Evolutionary conservation across 2,113 vertebrate genomes (phyloP).

Genomic region (Clupea harengus): DNA sequence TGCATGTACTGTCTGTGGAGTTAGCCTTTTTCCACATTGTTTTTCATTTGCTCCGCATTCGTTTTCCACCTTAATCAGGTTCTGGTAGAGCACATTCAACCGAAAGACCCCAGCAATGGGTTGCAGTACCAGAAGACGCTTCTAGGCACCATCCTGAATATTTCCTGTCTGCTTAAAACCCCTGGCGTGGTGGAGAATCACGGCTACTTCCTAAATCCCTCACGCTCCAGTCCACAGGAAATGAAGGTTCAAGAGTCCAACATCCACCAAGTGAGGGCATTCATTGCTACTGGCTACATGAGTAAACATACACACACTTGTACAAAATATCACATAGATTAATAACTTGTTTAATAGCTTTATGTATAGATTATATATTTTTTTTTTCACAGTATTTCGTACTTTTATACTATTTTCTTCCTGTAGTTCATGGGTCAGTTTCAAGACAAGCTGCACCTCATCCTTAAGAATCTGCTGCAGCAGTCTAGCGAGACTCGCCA

Average conservation of each 20-base stretch:
- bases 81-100: conserved; percentile 88
- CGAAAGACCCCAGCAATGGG: conserved; percentile 89
- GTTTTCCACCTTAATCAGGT: conserved; percentile 70
- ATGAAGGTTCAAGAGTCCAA: conserved; percentile 97
- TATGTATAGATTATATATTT: background rate
- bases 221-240: conserved; percentile 91
- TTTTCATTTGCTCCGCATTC: background rate
- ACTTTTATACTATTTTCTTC: background rate
- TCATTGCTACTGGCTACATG: background rate
- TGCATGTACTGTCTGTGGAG: too few relatives aligned
- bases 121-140: conserved; percentile 95
- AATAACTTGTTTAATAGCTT: too few relatives aligned
- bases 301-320: background rate
- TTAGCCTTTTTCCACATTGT: background rate
- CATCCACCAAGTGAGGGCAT: conserved; percentile 86
- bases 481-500: conserved; percentile 89
- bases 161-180: conserved; percentile 93
- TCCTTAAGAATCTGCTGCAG: conserved; percentile 93
- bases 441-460: conserved; percentile 93
- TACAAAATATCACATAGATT: too few relatives aligned
- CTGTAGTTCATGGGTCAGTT: conserved; percentile 92
- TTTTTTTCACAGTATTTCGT: background rate
- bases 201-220: conserved; percentile 89
- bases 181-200: conserved; percentile 93
- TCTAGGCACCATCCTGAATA: conserved; percentile 81